Evolutionary conservation across 2,113 vertebrate species (phyloP).

Genomic region (Candoia aspera): DNA sequence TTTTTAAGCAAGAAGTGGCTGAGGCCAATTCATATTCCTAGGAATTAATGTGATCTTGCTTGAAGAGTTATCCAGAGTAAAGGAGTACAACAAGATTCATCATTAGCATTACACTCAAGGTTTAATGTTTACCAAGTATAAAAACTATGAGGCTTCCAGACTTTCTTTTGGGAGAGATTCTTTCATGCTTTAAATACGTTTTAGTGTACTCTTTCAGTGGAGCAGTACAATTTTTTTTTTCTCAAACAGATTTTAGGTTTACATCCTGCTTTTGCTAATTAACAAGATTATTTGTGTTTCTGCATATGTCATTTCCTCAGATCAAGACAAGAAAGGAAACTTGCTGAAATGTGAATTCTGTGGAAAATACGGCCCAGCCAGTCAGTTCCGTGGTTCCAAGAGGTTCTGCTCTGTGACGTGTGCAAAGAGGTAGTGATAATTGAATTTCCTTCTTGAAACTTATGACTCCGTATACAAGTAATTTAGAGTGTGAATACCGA

Average conservation of each 20-base stretch:
- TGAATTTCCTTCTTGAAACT: neutral
- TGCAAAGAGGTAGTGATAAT: slow-evolving; percentile 87
- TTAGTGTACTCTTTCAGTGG: neutral
- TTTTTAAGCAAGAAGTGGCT: neutral
- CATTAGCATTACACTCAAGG: neutral
- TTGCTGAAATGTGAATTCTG: slow-evolving; percentile 97
- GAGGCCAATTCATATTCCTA: neutral
- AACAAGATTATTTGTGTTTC: neutral
- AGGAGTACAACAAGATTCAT: neutral
- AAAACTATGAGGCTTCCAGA: neutral
- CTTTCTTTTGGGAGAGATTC: neutral
- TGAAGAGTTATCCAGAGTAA: neutral
- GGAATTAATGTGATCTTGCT: neutral
- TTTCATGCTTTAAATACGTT: neutral
- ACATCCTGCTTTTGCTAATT: neutral
- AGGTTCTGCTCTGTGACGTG: slow-evolving; percentile 97
- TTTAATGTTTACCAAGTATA: neutral
- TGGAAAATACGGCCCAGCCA: slow-evolving; percentile 88
- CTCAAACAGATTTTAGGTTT: neutral
- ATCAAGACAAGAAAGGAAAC: slow-evolving; percentile 76
- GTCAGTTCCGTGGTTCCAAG: slow-evolving; percentile 93
- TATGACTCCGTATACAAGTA: neutral
- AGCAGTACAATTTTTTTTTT: neutral
- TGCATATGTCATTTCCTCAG: slow-evolving; percentile 68
- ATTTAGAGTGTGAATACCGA: neutral